A percentile compares a stretch with the other conserved stretches of the same genome.
These are phyloP conservation scores for Crotalus tigris DNA, from an alignment of 2,113 vertebrate genomes.

Conservation along the genomic window DNA sequence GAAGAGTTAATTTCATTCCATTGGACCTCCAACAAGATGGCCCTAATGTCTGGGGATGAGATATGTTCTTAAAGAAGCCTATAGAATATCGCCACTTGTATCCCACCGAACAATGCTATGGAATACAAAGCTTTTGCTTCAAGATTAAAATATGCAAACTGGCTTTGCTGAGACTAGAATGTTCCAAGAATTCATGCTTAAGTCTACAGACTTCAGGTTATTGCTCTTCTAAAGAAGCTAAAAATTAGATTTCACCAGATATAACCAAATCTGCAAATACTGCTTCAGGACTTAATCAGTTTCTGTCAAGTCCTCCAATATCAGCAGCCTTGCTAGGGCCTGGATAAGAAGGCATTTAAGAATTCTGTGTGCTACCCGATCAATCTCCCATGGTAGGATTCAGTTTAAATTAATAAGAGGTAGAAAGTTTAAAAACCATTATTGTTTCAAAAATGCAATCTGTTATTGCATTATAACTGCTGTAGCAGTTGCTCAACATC, in stretches of 20 bases:
- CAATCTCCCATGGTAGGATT: not conserved
- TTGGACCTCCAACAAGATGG: not conserved
- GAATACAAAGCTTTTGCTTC: not conserved
- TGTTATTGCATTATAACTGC: not conserved
- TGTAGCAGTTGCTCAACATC: not conserved
- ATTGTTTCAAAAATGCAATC: not conserved
- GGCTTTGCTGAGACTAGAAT: not conserved
- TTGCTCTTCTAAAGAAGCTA: not conserved
- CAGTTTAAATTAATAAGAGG: not conserved
- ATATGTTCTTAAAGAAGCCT: not conserved
- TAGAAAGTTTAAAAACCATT: not conserved
- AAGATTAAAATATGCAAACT: not conserved
- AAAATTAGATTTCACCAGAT: not conserved
- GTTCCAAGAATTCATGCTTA: not conserved
- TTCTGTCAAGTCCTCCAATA: not conserved
- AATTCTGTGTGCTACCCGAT: not conserved
- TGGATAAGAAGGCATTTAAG: not conserved
- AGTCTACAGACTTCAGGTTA: not conserved
- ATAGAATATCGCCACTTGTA: not conserved
- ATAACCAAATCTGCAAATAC: not conserved
- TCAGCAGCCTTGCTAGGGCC: not conserved
- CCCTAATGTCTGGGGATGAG: not conserved
- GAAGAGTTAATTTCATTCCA: not conserved
- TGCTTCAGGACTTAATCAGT: not conserved
- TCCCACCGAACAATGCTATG: not conserved